Percentiles rank a stretch among this genome's conserved stretches.
phyloP scores from a whole-genome alignment of 1,140 invertebrate genomes.

The Hypsibius dujardini region DNA sequence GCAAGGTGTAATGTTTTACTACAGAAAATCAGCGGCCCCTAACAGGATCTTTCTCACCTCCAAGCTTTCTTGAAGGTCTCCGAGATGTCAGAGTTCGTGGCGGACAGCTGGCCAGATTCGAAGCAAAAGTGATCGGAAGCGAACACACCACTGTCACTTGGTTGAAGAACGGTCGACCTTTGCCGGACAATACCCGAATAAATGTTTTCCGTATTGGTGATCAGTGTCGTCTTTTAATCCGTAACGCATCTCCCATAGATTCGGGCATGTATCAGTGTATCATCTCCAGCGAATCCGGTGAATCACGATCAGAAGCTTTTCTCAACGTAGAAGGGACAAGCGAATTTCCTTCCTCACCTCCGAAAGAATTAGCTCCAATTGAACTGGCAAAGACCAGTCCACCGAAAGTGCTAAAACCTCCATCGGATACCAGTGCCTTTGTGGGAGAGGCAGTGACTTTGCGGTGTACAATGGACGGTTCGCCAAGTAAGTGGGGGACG shows the following conservation, averaged over 20 bases:
- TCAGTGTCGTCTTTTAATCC: constrained; percentile 57
- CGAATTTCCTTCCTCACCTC: not conserved
- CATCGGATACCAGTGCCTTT: not conserved
- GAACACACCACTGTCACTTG: constrained; percentile 78
- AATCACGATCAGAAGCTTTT: constrained; percentile 63
- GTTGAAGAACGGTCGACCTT: constrained; percentile 72
- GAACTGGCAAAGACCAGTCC: not conserved
- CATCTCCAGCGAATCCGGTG: constrained; percentile 66
- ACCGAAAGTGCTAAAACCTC: constrained; percentile 3
- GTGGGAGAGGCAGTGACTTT: constrained; percentile 10
- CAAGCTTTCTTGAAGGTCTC: not conserved
- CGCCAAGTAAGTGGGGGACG: constrained; percentile 6
- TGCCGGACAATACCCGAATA: constrained; percentile 63
- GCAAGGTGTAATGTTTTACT: no score
- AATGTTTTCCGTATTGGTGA: constrained; percentile 75
- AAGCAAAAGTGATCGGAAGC: constrained; percentile 63
- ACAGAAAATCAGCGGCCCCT: no score
- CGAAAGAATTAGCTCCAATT: not conserved
- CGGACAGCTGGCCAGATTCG: constrained; percentile 66
- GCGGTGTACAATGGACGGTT: constrained; percentile 9
- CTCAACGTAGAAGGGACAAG: constrained; percentile 45
- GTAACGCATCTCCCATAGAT: constrained; percentile 65
- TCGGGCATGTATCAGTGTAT: constrained; percentile 76
- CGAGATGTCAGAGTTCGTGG: constrained; percentile 23
- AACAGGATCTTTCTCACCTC: not conserved